Conservation (phyloP, 2,113 vertebrate species). For the Festucalex cinctus region DNA sequence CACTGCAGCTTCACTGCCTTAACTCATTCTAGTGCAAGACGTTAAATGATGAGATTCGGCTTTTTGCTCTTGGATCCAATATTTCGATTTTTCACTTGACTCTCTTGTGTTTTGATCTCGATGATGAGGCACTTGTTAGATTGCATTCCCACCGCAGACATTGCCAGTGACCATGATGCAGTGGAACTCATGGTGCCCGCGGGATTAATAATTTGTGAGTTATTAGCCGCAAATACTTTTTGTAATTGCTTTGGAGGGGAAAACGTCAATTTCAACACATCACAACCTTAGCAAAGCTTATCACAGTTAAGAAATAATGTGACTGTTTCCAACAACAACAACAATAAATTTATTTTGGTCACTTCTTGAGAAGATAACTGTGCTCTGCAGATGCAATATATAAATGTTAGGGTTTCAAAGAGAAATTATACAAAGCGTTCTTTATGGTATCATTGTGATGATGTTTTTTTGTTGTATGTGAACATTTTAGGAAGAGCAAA, state of each 20-base stretch:
- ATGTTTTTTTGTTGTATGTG: background rate
- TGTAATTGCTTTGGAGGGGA: background rate
- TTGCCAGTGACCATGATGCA: background rate
- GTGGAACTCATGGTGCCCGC: background rate
- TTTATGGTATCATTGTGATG: background rate
- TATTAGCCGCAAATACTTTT: background rate
- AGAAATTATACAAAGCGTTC: background rate
- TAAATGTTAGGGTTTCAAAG: background rate
- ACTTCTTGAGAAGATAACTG: too few species aligned
- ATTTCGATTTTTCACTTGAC: background rate
- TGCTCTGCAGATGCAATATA: too few species aligned
- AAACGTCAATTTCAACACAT: background rate
- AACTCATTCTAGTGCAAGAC: constrained; percentile 12
- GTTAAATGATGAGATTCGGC: background rate
- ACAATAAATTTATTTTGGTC: too few species aligned
- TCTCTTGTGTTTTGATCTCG: background rate
- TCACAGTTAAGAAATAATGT: background rate
- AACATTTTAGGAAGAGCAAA: too few species aligned
- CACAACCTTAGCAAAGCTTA: background rate
- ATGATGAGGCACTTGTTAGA: background rate
- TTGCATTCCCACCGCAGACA: background rate
- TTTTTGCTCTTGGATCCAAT: background rate
- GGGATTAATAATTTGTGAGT: background rate
- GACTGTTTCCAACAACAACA: too few species aligned
- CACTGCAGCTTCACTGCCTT: background rate